These are phyloP conservation scores for Cremastinae sp. DNA, from an alignment of 2,888 invertebrate genomes.

Conservation along the genomic window DNA sequence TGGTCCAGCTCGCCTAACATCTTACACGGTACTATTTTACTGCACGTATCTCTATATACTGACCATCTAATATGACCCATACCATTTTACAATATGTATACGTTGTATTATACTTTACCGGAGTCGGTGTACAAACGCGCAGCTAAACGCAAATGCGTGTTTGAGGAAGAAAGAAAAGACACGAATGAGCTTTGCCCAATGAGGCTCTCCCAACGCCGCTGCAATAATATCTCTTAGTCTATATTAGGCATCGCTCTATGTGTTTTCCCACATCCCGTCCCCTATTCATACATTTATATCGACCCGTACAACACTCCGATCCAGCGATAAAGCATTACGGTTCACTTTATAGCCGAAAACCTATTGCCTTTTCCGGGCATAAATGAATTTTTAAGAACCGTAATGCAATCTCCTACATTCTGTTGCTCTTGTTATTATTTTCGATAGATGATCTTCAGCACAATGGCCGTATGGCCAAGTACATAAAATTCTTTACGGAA, in stretches of 20 bases:
- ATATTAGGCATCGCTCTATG: slow-evolving; percentile 23
- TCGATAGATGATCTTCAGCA: background rate
- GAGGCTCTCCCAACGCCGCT: slow-evolving; percentile 55
- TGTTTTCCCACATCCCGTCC: slow-evolving; percentile 26
- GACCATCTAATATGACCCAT: slow-evolving; percentile 6
- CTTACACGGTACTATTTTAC: slow-evolving; percentile 41
- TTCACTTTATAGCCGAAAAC: slow-evolving; percentile 25
- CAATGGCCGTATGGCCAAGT: background rate
- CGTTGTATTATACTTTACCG: slow-evolving; percentile 37
- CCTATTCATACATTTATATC: background rate
- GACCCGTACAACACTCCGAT: background rate
- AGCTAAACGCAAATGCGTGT: background rate
- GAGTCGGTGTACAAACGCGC: slow-evolving; percentile 5
- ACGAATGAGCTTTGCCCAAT: slow-evolving; percentile 72
- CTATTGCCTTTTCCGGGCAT: slow-evolving; percentile 1
- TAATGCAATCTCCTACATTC: background rate
- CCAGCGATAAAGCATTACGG: slow-evolving; percentile 15
- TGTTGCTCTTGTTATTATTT: slow-evolving; percentile 4
- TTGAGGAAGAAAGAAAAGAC: slow-evolving; percentile 41
- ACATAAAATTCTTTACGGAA: slow-evolving; percentile 10
- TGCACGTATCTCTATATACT: slow-evolving; percentile 33
- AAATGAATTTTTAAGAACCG: slow-evolving; percentile 27
- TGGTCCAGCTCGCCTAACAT: slow-evolving; percentile 60
- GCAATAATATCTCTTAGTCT: slow-evolving; percentile 20
- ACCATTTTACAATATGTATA: slow-evolving; percentile 44